Conservation (phyloP, 1,140 invertebrate species). For the Leptinotarsa texana region DNA sequence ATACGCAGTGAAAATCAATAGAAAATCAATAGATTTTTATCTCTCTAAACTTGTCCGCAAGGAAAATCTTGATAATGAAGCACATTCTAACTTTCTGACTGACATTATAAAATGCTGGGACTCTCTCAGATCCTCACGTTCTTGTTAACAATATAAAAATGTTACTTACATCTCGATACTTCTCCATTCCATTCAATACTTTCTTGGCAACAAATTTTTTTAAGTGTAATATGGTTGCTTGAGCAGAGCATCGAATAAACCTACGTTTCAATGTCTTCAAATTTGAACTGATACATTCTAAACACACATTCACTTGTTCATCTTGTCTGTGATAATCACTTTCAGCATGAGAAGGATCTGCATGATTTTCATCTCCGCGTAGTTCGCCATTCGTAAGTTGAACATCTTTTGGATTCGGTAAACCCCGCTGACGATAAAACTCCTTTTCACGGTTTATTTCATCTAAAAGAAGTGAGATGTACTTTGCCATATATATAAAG, state of each 20-base stretch:
- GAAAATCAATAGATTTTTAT: too few relatives aligned
- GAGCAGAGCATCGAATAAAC: slow-evolving; percentile 92
- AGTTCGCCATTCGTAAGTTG: slow-evolving; percentile 67
- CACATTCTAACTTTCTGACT: too few relatives aligned
- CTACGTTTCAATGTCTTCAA: slow-evolving; percentile 83
- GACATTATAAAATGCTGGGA: too few relatives aligned
- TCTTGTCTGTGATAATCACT: slow-evolving; percentile 92
- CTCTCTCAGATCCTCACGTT: too few relatives aligned
- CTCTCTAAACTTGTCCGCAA: too few relatives aligned
- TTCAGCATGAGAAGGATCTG: slow-evolving; percentile 74
- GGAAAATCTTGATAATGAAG: too few relatives aligned
- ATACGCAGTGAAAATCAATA: too few relatives aligned
- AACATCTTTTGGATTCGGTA: slow-evolving; percentile 87
- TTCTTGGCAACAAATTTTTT: slow-evolving; percentile 98
- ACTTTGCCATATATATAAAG: not conserved
- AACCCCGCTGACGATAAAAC: slow-evolving; percentile 81
- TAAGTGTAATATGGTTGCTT: slow-evolving; percentile 94
- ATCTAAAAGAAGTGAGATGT: slow-evolving; percentile 62
- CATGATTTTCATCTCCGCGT: slow-evolving; percentile 67
- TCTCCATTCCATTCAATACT: slow-evolving; percentile 85
- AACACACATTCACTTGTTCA: slow-evolving; percentile 91
- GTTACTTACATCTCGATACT: slow-evolving; percentile 90
- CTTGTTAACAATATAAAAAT: slow-evolving; percentile 6
- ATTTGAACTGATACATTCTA: slow-evolving; percentile 84
- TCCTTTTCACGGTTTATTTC: slow-evolving; percentile 85